Percentiles rank a stretch among this genome's conserved stretches.
phyloP scores from a whole-genome alignment of 1,140 invertebrate genomes.

The Hypothenemus hampei region DNA sequence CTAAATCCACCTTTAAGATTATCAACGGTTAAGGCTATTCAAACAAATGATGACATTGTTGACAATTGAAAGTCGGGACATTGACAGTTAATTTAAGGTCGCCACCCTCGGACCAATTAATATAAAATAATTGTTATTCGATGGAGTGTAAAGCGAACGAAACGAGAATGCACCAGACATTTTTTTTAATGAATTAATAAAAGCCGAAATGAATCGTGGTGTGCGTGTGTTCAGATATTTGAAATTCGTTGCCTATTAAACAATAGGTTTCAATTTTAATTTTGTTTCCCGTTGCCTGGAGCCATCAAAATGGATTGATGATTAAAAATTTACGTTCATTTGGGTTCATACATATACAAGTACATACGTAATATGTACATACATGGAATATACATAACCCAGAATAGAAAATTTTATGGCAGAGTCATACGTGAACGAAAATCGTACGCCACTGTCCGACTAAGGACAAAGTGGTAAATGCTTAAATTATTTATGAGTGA shows the following conservation, averaged over 20 bases:
- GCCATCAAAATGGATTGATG: constrained; percentile 39
- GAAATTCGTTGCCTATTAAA: constrained; percentile 36
- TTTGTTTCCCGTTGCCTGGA: constrained; percentile 38
- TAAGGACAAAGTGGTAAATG: too few species aligned
- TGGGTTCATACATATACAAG: too few species aligned
- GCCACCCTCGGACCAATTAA: constrained; percentile 9
- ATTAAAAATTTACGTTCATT: constrained; percentile 43
- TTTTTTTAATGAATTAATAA: constrained; percentile 37
- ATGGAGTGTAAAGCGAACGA: constrained; percentile 5
- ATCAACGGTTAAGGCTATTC: too few species aligned
- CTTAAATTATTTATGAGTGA: too few species aligned
- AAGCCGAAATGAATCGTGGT: too few species aligned
- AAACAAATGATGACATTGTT: not conserved
- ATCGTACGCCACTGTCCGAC: too few species aligned
- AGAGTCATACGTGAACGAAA: too few species aligned
- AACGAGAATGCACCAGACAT: constrained; percentile 35
- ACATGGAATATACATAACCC: too few species aligned
- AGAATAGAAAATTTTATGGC: too few species aligned
- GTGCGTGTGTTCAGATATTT: constrained; percentile 34
- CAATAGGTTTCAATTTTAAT: constrained; percentile 41
- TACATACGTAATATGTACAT: too few species aligned
- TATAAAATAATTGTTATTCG: constrained; percentile 4
- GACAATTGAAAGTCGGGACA: not conserved
- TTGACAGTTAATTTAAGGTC: not conserved
- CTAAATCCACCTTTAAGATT: too few species aligned